Base-by-base conservation (phyloP, 1,140 invertebrate genomes). In the Stratiolaelaps scimitus region DNA sequence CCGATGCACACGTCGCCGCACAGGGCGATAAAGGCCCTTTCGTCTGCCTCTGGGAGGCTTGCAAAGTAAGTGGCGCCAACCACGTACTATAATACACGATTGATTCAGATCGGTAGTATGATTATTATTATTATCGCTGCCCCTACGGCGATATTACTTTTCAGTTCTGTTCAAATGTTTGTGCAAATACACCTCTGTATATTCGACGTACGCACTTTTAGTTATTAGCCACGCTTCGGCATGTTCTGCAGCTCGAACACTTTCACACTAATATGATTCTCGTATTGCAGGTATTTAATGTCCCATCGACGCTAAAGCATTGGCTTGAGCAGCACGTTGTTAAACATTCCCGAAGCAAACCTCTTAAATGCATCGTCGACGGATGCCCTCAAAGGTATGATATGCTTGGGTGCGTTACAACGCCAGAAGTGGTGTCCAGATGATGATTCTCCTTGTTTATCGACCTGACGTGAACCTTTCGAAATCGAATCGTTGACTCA, bases 331-430 rank as follows among this genome's bases (percentile, higher is more conserved):
- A 60, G 53, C 53, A 60, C 20, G 53, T 60, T 60, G 53, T 60
- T 34, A 60, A 60, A 60, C 53, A 60, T 60, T 60, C 53, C 53
- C 53, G 53, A 26, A 60, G 53, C 53, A 60, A 60, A 23, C 53
- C 53, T 15, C 34, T 60, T 26, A 60, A 60, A 26, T 60, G 53
- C 26, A 60, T 60, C 15, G 53, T 60, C 34, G 53, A 60, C 53
- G 53, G 53, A 60, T 60, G 53, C 53, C 53, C 34, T 15, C 53
- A 60, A 60, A 60, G 53, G 53, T 60, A 28, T 29, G 23, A 4
- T 7, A 6, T 60, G 47, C 15, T 48, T 28, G 26, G 26, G 5
- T n/a, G 17, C 34, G 4, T n/a, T 45, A 13, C 44, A 45, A n/a
- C n/a, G n/a, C n/a, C n/a, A n/a, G n/a, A n/a, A n/a, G n/a, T n/a